Evolutionary conservation across 2,113 vertebrate genomes (phyloP), one percentile per base, ranked within the genome.

Genomic region (Entomyzon cyanotis): DNA sequence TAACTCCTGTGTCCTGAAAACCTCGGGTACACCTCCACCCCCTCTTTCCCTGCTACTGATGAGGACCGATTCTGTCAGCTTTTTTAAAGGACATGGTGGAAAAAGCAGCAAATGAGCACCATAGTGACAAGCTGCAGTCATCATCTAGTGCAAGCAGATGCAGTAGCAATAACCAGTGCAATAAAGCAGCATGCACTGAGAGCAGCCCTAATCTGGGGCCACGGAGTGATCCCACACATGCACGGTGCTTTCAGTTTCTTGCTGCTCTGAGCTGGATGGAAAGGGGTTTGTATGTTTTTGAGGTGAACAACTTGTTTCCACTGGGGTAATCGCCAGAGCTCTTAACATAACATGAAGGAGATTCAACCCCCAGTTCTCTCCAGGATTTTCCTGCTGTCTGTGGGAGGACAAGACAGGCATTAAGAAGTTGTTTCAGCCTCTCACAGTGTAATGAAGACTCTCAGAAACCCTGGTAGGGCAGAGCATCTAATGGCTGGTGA

Each of bases 331-430:
- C 53, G 56, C 17, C 49, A 44, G 65, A 44, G 47, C 28, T 58
- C 37, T 74, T 69, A 7, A 9, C 0, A 0, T 53, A 75, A 41
- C 0, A 0, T 46, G 67, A 41, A 62, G 46, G 37, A 74, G 28
- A 33, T n/a, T 44, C 13, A 75, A 7, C 5, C 4, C 53, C 18
- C 6, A 2, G 10, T 77, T 84, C 16, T 56, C n/a, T 58, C 33
- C 35, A 28, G 3, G 60, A 62, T 75, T 50, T 69, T 64, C 55
- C n/a, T 87, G 31, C 12, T 15, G 2, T 65, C 18, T 53, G 42
- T n/a, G 39, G 81, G 71, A 82, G 31, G 76, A 74, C 78, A 65
- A 84, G 55, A 27, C 23, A 90, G 55, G 23, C 50, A 47, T 52
- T 65, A 60, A 30, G 63, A 64, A 62, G 60, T 65, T 65, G 20